Conservation (phyloP, 2,888 invertebrate species). For the Limnephilus lunatus region DNA sequence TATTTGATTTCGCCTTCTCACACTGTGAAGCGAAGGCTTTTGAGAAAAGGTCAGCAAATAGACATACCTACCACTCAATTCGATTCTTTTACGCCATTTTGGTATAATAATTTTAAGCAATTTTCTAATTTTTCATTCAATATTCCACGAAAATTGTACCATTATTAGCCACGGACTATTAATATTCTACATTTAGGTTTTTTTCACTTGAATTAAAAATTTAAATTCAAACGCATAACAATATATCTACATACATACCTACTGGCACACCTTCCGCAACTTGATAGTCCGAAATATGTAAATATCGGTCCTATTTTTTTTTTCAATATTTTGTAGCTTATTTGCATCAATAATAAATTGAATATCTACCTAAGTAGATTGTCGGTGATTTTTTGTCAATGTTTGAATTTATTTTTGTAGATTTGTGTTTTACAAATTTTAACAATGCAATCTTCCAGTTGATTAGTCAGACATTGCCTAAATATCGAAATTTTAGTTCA, state of each 20-base stretch:
- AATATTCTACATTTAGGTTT: background rate
- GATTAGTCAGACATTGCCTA: too few species aligned
- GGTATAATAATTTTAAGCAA: too few species aligned
- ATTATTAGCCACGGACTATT: background rate
- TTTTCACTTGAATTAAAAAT: background rate
- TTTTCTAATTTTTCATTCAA: background rate
- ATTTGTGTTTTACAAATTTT: too few species aligned
- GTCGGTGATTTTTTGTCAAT: background rate
- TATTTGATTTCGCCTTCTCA: slow-evolving; percentile 6
- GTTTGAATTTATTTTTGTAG: background rate
- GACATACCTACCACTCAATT: background rate
- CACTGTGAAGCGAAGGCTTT: background rate
- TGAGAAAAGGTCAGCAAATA: background rate
- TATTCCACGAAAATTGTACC: background rate
- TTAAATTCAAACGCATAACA: too few species aligned
- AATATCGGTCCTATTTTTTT: background rate
- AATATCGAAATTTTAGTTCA: too few species aligned
- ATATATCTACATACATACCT: background rate
- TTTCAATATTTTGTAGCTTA: background rate
- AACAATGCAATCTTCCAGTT: too few species aligned
- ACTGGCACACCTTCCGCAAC: background rate
- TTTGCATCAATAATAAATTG: background rate
- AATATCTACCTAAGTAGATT: background rate
- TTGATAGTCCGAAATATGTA: background rate
- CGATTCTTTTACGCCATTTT: too few species aligned